Percentiles rank a stretch among this genome's conserved stretches.
phyloP scores from a whole-genome alignment of 35 echinoderm and acorn worm species.

The Hemicentrotus pulcherrimus region DNA sequence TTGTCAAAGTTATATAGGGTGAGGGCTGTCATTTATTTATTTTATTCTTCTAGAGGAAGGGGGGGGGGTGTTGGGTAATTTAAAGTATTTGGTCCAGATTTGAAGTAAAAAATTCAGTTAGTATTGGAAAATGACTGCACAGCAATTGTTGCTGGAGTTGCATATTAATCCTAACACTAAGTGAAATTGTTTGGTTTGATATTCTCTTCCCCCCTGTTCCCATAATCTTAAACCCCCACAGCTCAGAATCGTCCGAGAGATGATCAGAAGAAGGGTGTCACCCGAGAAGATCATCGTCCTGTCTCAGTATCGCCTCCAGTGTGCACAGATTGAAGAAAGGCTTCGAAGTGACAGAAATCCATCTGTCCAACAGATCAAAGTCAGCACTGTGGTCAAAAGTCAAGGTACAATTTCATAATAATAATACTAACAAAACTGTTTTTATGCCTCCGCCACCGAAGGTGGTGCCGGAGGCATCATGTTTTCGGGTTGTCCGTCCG shows the following conservation, averaged over 20 bases:
- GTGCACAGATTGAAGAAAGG: constrained; percentile 58
- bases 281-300: constrained; percentile 64
- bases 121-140: too few species aligned
- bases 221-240: background rate
- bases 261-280: constrained; percentile 1
- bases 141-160: too few species aligned
- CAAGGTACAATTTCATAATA: constrained; percentile 57
- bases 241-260: constrained; percentile 40
- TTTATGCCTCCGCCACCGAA: too few species aligned
- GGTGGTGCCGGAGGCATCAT: too few species aligned
- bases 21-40: background rate
- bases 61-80: too few species aligned
- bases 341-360: constrained; percentile 14
- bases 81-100: too few species aligned
- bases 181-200: background rate
- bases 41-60: too few species aligned
- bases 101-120: too few species aligned
- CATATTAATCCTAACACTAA: too few species aligned
- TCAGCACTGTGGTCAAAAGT: constrained; percentile 71
- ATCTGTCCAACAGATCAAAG: constrained; percentile 37
- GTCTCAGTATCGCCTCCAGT: constrained; percentile 78
- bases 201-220: background rate
- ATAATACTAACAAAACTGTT: too few species aligned
- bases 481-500: too few species aligned
- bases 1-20: background rate